Evolutionary conservation across 2,888 invertebrate genomes (phyloP).

Genomic region (Amphimallon solstitiale): DNA sequence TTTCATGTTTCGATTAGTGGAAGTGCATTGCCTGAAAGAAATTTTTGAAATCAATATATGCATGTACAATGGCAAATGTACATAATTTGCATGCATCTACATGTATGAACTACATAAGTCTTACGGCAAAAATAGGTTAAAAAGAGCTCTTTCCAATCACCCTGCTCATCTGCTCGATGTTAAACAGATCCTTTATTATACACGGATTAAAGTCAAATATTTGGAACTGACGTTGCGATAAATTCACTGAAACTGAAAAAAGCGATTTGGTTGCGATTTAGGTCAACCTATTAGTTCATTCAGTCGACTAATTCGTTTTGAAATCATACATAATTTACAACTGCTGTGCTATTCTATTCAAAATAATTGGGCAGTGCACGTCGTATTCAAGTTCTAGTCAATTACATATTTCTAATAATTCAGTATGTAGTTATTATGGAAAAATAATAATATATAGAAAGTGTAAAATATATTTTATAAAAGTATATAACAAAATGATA

Average conservation of each 20-base stretch:
- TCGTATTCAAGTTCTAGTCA: not conserved
- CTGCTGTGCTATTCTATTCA: constrained; percentile 22
- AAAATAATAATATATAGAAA: too few species aligned
- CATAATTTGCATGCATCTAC: not conserved
- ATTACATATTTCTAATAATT: constrained; percentile 2
- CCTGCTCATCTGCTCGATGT: constrained; percentile 20
- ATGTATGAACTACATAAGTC: constrained; percentile 3
- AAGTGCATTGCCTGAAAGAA: too few species aligned
- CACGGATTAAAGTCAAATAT: constrained; percentile 38
- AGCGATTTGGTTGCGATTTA: constrained; percentile 35
- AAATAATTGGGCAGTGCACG: not conserved
- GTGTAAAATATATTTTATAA: too few species aligned
- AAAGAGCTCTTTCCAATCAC: constrained; percentile 25
- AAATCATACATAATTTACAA: constrained; percentile 42
- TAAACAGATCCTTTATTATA: constrained; percentile 29
- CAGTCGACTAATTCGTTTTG: constrained; percentile 39
- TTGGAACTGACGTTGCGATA: constrained; percentile 43
- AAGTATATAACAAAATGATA: too few species aligned
- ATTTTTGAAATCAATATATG: too few species aligned
- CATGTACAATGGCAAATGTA: too few species aligned
- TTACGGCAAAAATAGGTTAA: constrained; percentile 11
- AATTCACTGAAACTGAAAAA: constrained; percentile 36
- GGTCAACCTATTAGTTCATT: constrained; percentile 39
- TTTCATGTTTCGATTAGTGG: too few species aligned
- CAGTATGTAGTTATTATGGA: not conserved